A percentile compares a stretch with the other conserved stretches of the same genome.
phyloP scores from a whole-genome alignment of 2,797 vertebrate species.

The Lutjanus argentimaculatus region DNA sequence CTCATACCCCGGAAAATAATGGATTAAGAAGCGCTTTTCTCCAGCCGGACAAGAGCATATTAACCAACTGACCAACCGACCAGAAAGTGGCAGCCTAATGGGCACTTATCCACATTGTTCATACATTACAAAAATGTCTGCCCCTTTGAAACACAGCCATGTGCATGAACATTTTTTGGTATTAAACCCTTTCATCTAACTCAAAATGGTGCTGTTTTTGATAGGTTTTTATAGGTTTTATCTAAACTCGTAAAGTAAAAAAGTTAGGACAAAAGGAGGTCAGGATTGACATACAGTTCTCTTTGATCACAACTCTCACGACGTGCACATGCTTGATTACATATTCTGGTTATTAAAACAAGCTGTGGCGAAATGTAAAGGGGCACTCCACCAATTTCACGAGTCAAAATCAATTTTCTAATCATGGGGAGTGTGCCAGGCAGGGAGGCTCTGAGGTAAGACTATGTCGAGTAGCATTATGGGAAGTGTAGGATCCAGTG shows the following conservation, averaged over 20 bases:
- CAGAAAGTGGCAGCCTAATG: too few species aligned
- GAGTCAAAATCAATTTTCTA: constrained; percentile 10
- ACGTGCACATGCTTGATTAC: constrained; percentile 22
- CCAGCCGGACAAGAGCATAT: too few species aligned
- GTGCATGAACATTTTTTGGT: not conserved
- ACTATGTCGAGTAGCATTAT: not conserved
- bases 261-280: not conserved
- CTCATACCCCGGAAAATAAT: too few species aligned
- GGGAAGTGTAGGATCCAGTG: not conserved
- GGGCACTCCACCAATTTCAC: constrained; percentile 14
- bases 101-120: not conserved
- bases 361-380: constrained; percentile 22
- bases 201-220: not conserved
- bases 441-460: not conserved
- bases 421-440: not conserved
- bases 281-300: not conserved
- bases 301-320: constrained; percentile 12
- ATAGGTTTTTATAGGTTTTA: not conserved
- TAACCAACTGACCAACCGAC: too few species aligned
- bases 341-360: constrained; percentile 20
- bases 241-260: not conserved
- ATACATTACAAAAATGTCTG: not conserved
- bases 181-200: not conserved
- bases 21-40: too few species aligned
- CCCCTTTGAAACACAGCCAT: not conserved